Percentiles rank a stretch among this genome's conserved stretches.
Conservation (phyloP, 2,113 vertebrate species). For the Notothenia rossii region DNA sequence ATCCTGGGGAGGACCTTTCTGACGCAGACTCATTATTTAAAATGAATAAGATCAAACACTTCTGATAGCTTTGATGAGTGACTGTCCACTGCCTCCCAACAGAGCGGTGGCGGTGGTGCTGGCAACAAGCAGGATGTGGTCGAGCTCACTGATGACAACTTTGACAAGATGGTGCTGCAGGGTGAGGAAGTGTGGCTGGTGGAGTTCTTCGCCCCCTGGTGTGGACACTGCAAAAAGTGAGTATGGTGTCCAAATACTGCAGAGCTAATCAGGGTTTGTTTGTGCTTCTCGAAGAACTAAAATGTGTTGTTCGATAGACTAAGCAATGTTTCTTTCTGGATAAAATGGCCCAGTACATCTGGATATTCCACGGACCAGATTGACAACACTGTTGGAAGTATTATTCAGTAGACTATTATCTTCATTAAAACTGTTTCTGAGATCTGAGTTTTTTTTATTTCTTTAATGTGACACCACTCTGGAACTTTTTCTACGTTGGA, state of each 20-base stretch:
- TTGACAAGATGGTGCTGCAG: slow-evolving; percentile 89
- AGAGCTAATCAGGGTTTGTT: background rate
- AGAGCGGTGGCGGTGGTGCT: slow-evolving; percentile 76
- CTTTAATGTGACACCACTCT: background rate
- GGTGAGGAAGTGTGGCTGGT: slow-evolving; percentile 93
- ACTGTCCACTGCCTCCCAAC: slow-evolving; percentile 56
- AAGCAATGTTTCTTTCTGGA: background rate
- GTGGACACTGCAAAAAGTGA: slow-evolving; percentile 99
- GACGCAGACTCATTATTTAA: background rate
- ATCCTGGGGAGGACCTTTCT: rapidly evolving
- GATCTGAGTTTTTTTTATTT: background rate
- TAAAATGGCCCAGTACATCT: slow-evolving; percentile 2
- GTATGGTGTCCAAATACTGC: slow-evolving; percentile 38
- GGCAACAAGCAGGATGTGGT: slow-evolving; percentile 90
- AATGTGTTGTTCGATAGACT: background rate
- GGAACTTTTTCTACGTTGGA: background rate
- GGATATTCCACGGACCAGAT: slow-evolving; percentile 8
- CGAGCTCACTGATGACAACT: slow-evolving; percentile 95
- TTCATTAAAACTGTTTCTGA: slow-evolving; percentile 2
- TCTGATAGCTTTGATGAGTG: background rate
- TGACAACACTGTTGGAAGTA: background rate
- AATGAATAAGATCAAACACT: background rate
- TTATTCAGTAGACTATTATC: slow-evolving; percentile 7
- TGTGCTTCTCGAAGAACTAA: background rate
- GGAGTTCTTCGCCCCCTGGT: slow-evolving; percentile 98